phyloP scores from a whole-genome alignment of 2,113 vertebrate species.

The Actenoides hombroni region DNA sequence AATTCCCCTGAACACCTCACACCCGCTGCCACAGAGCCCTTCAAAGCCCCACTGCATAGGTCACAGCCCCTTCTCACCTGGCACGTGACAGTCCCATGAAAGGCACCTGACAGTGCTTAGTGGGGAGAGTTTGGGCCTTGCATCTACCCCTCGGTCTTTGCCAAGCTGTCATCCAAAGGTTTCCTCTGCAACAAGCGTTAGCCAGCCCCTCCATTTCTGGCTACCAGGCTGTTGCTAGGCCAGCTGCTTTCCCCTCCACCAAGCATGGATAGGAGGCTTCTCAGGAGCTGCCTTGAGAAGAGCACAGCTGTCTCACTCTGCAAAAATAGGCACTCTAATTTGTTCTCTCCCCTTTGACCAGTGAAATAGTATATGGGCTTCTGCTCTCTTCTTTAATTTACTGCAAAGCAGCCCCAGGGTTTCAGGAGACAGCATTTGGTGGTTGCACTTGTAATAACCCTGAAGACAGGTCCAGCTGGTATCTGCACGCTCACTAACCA shows the following conservation, averaged over 20 bases:
- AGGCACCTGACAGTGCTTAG: not conserved
- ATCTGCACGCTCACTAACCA: not conserved
- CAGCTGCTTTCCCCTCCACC: not conserved
- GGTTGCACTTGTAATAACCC: not conserved
- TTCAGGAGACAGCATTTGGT: not conserved
- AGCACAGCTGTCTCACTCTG: not conserved
- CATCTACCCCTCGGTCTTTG: not conserved
- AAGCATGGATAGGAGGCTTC: not conserved
- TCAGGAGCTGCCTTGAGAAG: slow-evolving; percentile 4
- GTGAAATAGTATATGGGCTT: not conserved
- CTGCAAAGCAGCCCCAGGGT: not conserved
- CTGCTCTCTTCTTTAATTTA: not conserved
- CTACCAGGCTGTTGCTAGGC: not conserved
- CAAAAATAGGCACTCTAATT: slow-evolving; percentile 31
- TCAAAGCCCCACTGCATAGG: not conserved
- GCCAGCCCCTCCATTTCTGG: not conserved
- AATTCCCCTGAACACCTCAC: not conserved
- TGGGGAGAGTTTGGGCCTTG: not conserved
- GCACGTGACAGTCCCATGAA: not conserved
- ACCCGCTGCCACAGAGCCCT: not conserved
- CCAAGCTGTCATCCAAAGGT: not conserved
- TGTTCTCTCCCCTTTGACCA: not conserved
- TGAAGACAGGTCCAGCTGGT: not conserved
- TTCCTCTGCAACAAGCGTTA: not conserved
- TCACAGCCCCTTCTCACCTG: not conserved